These are phyloP conservation scores for Zapus hudsonius DNA, from an alignment of 2,113 vertebrate genomes.

Conservation along the genomic window DNA sequence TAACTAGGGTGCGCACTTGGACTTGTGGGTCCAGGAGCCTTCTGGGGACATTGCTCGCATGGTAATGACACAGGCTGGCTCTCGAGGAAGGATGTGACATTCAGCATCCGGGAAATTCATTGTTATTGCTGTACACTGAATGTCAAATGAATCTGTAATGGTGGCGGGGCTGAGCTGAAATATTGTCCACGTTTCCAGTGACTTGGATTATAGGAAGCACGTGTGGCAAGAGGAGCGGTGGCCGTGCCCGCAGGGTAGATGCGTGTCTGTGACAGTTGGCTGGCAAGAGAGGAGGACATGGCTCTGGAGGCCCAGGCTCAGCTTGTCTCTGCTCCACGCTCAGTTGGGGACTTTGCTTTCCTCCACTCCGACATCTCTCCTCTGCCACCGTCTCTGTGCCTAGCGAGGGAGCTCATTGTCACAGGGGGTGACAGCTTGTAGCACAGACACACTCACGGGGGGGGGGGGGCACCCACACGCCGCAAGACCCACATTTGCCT, in stretches of 20 bases:
- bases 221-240: fast-evolving
- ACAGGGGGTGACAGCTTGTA: fast-evolving
- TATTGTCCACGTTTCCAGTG: conserved; percentile 49
- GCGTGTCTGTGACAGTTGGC: fast-evolving
- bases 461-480: neutral
- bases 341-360: neutral
- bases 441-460: neutral
- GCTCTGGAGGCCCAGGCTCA: neutral
- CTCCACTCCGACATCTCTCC: fast-evolving
- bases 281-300: neutral
- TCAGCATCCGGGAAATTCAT: conserved; percentile 74
- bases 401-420: neutral
- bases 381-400: neutral
- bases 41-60: neutral
- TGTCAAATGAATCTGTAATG: conserved; percentile 74
- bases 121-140: conserved; percentile 70
- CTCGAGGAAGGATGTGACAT: conserved; percentile 66
- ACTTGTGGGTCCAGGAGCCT: fast-evolving
- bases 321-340: neutral
- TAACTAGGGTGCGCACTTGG: neutral
- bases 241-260: fast-evolving
- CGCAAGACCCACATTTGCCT: neutral
- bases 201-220: conserved; percentile 26
- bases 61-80: conserved; percentile 18
- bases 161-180: conserved; percentile 68